Percentiles rank a stretch among this genome's conserved stretches.
Conservation (phyloP, 1,140 invertebrate species). For the Homarus americanus region DNA sequence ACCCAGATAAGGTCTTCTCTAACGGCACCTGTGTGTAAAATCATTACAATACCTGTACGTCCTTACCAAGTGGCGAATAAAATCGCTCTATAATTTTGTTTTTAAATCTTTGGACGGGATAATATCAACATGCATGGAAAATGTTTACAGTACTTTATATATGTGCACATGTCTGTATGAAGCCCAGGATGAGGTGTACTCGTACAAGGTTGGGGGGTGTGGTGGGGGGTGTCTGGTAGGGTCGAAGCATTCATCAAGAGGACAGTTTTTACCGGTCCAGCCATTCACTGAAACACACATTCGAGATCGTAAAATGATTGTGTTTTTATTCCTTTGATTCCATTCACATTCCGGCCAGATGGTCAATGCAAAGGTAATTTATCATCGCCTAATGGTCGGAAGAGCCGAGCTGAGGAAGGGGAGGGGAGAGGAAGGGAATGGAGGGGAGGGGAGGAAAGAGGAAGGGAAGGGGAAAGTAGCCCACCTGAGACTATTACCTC, state of each 20-base stretch:
- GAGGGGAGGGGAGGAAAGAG: background rate
- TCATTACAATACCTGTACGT: too few species aligned
- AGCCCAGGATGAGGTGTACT: background rate
- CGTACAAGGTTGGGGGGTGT: background rate
- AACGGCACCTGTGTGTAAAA: too few species aligned
- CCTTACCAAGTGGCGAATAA: too few species aligned
- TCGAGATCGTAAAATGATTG: conserved; percentile 36
- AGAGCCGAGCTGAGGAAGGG: background rate
- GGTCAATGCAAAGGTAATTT: conserved; percentile 60
- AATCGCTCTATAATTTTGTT: too few species aligned
- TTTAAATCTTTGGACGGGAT: too few species aligned
- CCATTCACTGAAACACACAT: conserved; percentile 16
- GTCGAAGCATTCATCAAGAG: background rate
- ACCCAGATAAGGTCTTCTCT: too few species aligned
- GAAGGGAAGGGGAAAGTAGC: background rate
- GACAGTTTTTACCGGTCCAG: background rate
- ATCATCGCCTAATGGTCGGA: conserved; percentile 59
- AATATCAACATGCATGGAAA: background rate
- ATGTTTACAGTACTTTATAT: background rate
- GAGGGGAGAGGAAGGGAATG: background rate
- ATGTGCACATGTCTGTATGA: too few species aligned
- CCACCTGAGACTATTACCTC: background rate
- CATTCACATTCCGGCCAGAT: conserved; percentile 47
- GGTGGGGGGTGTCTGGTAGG: background rate
- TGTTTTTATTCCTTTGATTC: conserved; percentile 49